A percentile compares a stretch with the other conserved stretches of the same genome.
Conservation (phyloP, 2,888 invertebrate species). For the Eumacrocentrus americanus region DNA sequence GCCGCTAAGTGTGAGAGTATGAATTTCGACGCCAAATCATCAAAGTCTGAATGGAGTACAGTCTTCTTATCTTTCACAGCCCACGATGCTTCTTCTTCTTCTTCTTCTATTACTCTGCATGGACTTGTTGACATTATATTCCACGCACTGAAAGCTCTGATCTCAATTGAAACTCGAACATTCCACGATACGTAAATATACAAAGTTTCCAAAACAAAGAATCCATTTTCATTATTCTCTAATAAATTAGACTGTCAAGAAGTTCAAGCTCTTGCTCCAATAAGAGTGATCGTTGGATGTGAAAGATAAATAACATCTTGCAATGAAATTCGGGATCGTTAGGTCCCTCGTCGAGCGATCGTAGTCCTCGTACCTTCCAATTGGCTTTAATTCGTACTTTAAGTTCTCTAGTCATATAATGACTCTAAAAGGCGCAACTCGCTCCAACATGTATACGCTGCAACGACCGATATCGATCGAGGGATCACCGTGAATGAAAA, state of each 20-base stretch:
- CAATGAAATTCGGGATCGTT: conserved; percentile 12
- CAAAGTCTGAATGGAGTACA: conserved; percentile 36
- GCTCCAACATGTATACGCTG: conserved; percentile 48
- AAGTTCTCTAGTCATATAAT: conserved; percentile 54
- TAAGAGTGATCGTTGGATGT: neutral
- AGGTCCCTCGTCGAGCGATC: conserved; percentile 35
- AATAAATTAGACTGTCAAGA: neutral
- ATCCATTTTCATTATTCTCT: neutral
- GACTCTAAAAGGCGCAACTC: conserved; percentile 50
- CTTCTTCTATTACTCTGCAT: too few species aligned
- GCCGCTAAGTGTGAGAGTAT: conserved; percentile 18
- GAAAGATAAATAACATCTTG: neutral
- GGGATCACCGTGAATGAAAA: conserved; percentile 33
- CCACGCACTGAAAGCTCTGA: conserved; percentile 12
- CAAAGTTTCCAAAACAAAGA: neutral
- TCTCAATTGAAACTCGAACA: conserved; percentile 30
- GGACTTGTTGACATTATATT: too few species aligned
- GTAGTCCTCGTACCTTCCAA: conserved; percentile 54
- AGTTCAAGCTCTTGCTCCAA: neutral
- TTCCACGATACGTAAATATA: conserved; percentile 21
- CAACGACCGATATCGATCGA: conserved; percentile 34
- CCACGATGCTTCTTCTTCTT: too few species aligned
- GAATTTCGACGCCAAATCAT: conserved; percentile 9
- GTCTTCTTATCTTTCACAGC: conserved; percentile 54
- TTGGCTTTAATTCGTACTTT: conserved; percentile 56